Percentiles rank a stretch among this genome's conserved stretches.
These are phyloP conservation scores for Eulithis testata DNA, from an alignment of 2,888 invertebrate genomes.

Conservation along the genomic window DNA sequence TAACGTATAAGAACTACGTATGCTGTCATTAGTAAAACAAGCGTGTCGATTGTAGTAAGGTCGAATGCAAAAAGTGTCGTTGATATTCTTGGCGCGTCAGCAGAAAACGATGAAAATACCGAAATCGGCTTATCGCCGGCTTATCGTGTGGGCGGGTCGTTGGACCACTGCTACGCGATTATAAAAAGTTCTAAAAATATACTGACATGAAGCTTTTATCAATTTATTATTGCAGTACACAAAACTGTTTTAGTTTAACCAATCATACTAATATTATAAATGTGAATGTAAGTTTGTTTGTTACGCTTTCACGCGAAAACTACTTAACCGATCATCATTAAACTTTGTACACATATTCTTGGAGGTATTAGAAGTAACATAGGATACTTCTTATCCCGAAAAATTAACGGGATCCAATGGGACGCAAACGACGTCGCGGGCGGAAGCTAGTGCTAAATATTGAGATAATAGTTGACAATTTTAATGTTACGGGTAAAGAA, in stretches of 20 bases:
- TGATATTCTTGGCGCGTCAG: constrained; percentile 36
- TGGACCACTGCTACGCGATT: constrained; percentile 33
- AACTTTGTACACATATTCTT: too few relatives aligned
- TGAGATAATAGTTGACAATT: not conserved
- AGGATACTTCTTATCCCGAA: too few relatives aligned
- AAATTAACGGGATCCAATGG: too few relatives aligned
- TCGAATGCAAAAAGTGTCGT: constrained; percentile 30
- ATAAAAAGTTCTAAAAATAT: constrained; percentile 37
- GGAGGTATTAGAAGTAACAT: too few relatives aligned
- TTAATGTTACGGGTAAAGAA: not conserved
- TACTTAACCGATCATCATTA: too few relatives aligned
- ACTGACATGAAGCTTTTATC: constrained; percentile 20
- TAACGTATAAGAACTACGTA: too few relatives aligned
- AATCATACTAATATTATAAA: too few relatives aligned
- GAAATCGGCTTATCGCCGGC: constrained; percentile 39
- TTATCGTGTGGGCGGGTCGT: constrained; percentile 34
- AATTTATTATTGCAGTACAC: not conserved
- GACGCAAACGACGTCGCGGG: too few relatives aligned
- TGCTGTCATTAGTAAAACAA: not conserved
- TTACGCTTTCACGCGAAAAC: too few relatives aligned
- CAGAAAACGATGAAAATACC: constrained; percentile 39
- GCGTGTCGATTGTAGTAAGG: constrained; percentile 8
- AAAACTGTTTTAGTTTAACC: not conserved
- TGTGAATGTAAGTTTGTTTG: too few relatives aligned
- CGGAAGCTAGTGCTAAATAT: too few relatives aligned